phyloP scores from a whole-genome alignment of 2,888 invertebrate genomes.

The Xanthia togata region DNA sequence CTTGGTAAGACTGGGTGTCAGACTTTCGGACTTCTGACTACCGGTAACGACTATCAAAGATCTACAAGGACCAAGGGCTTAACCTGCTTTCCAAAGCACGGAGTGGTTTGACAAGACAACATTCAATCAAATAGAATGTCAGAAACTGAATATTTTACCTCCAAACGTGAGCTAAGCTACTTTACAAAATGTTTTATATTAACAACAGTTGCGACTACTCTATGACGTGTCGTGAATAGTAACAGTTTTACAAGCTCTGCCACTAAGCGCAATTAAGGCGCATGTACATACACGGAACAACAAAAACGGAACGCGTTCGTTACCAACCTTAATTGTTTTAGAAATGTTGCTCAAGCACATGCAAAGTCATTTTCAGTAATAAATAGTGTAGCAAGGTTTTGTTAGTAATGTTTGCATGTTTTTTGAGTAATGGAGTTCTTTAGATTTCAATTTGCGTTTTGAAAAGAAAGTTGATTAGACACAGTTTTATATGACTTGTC shows the following conservation, averaged over 20 bases:
- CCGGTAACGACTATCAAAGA: neutral
- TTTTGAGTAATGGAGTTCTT: conserved; percentile 8
- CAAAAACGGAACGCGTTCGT: conserved; percentile 38
- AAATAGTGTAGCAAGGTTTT: conserved; percentile 23
- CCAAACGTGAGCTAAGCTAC: neutral
- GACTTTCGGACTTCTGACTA: neutral
- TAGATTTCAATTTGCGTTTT: neutral
- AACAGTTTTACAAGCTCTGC: conserved; percentile 33
- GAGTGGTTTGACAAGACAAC: neutral
- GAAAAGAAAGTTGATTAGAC: neutral
- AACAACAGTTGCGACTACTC: conserved; percentile 20
- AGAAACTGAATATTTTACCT: conserved; percentile 23
- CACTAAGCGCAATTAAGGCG: conserved; percentile 42
- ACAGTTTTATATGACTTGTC: too few species aligned
- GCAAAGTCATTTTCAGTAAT: conserved; percentile 25
- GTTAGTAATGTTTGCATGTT: conserved; percentile 38
- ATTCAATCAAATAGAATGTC: neutral
- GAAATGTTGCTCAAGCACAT: conserved; percentile 24
- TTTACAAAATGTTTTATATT: conserved; percentile 23
- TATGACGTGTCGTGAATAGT: conserved; percentile 28
- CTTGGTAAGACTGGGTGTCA: neutral
- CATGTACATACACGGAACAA: conserved; percentile 18
- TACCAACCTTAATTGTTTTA: conserved; percentile 54
- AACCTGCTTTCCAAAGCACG: neutral
- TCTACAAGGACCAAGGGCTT: neutral